phyloP scores from a whole-genome alignment of 1,140 invertebrate species.

The Cyphomyrmex costatus region DNA sequence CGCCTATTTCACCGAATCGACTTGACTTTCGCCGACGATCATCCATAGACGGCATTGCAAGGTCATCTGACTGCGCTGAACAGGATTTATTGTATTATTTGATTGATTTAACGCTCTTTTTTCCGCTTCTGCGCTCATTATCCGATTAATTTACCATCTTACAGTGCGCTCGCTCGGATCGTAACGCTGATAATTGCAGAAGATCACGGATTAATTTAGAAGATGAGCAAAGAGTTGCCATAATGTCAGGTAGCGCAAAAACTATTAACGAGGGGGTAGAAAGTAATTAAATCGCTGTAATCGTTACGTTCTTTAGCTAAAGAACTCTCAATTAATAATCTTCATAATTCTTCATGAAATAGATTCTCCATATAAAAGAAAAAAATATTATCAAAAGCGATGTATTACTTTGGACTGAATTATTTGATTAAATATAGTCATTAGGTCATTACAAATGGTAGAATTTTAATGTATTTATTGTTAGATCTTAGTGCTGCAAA shows the following conservation, averaged over 20 bases:
- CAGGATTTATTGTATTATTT: constrained; percentile 10
- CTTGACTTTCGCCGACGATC: constrained; percentile 55
- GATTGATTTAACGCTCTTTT: constrained; percentile 53
- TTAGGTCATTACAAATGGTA: not conserved
- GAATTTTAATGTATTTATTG: not conserved
- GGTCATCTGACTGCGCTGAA: constrained; percentile 22
- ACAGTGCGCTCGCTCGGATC: constrained; percentile 29
- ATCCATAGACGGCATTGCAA: constrained; percentile 50
- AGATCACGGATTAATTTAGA: constrained; percentile 50
- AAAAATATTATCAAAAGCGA: not conserved
- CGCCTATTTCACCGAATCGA: not conserved
- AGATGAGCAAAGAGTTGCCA: not conserved
- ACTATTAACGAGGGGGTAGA: constrained; percentile 11
- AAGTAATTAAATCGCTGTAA: constrained; percentile 8
- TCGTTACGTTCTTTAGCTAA: not conserved
- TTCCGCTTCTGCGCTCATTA: not conserved
- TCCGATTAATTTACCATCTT: constrained; percentile 38
- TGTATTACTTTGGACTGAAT: not conserved
- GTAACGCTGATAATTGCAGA: constrained; percentile 22
- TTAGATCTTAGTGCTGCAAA: not conserved
- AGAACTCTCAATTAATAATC: not conserved
- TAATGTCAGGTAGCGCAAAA: constrained; percentile 22
- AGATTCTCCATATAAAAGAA: not conserved
- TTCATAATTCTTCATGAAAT: not conserved
- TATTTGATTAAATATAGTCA: not conserved